These are phyloP conservation scores for Drosophila quadrilineata DNA, from an alignment of 1,140 invertebrate genomes.

Conservation along the genomic window DNA sequence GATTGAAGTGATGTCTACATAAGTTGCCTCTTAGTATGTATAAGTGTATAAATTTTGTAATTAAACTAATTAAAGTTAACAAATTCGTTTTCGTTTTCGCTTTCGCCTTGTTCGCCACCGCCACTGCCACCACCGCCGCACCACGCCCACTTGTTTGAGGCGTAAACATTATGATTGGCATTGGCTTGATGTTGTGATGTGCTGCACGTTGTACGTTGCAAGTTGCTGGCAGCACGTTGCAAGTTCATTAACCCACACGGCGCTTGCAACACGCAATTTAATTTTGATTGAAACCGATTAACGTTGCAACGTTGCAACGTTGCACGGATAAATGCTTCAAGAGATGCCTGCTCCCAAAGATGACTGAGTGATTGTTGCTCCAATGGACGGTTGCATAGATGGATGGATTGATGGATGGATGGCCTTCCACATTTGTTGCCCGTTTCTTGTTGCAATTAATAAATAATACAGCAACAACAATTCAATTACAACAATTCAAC, in stretches of 20 bases:
- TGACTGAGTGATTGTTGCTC: no score
- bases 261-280: slow-evolving; percentile 57
- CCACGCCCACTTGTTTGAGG: neutral
- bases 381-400: no score
- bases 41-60: slow-evolving; percentile 34
- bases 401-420: no score
- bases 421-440: neutral
- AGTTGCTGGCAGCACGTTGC: no score
- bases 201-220: no score
- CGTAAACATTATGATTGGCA: slow-evolving; percentile 48
- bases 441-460: no score
- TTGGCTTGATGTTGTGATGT: slow-evolving; percentile 9
- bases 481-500: no score
- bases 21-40: slow-evolving; percentile 2
- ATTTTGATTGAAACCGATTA: slow-evolving; percentile 22
- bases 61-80: slow-evolving; percentile 72
- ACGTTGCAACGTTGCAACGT: no score
- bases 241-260: slow-evolving; percentile 66
- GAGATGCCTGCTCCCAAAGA: no score
- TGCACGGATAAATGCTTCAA: no score
- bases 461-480: no score
- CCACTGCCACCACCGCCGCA: neutral
- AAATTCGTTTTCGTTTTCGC: slow-evolving; percentile 64
- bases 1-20: neutral
- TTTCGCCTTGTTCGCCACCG: neutral